Conservation (phyloP, 2,888 invertebrate genomes). For the Pseudeuparius sepicola region DNA sequence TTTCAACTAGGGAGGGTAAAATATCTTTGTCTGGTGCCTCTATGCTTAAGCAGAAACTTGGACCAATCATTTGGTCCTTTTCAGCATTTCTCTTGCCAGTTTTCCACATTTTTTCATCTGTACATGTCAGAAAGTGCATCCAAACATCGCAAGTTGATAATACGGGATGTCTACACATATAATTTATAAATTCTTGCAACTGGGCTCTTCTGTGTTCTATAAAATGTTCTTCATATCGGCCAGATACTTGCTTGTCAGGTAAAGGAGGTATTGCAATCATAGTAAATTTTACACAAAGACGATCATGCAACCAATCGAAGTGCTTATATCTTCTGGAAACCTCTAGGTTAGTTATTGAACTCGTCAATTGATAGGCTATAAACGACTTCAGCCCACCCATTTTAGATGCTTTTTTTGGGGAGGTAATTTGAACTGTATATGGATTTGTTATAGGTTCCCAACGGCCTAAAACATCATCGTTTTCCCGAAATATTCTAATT, state of each 20-base stretch:
- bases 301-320: conserved; percentile 97
- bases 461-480: conserved; percentile 60
- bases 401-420: conserved; percentile 96
- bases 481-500: conserved; percentile 51
- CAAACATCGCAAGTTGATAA: conserved; percentile 86
- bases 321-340: conserved; percentile 95
- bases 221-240: conserved; percentile 78
- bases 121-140: conserved; percentile 95
- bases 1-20: conserved; percentile 63
- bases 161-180: conserved; percentile 94
- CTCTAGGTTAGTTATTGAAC: conserved; percentile 88
- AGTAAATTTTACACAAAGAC: conserved; percentile 87
- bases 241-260: conserved; percentile 96
- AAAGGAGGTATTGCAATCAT: conserved; percentile 92
- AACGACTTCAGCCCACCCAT: conserved; percentile 95
- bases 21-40: conserved; percentile 74
- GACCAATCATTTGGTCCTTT: conserved; percentile 81
- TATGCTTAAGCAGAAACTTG: conserved; percentile 84
- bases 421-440: conserved; percentile 80
- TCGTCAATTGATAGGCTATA: conserved; percentile 93
- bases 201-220: conserved; percentile 91
- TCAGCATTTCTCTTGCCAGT: conserved; percentile 81
- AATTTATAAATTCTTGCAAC: conserved; percentile 92
- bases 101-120: conserved; percentile 97
- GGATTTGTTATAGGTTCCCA: conserved; percentile 67